Conservation (phyloP, 2,888 invertebrate genomes). For the Noctua pronuba region DNA sequence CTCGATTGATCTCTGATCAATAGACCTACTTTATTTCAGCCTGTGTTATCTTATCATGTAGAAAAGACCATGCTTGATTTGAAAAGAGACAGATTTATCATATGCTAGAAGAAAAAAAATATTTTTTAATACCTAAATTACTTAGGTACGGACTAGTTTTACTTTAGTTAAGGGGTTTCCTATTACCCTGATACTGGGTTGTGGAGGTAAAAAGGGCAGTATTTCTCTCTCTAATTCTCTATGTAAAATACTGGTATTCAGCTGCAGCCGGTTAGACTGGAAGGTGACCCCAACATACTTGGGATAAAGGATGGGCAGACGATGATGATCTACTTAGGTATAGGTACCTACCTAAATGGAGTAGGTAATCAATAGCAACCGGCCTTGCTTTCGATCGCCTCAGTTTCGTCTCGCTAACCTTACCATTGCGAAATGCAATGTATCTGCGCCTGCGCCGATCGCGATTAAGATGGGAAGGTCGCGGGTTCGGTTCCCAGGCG, state of each 20-base stretch:
- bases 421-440: slow-evolving; percentile 69
- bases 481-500: slow-evolving; percentile 68
- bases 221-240: too few species aligned
- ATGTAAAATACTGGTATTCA: background rate
- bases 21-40: background rate
- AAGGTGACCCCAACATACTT: background rate
- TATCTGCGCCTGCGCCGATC: slow-evolving; percentile 66
- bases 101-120: too few species aligned
- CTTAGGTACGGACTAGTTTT: background rate
- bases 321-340: background rate
- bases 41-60: background rate
- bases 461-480: slow-evolving; percentile 69
- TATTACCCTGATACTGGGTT: background rate
- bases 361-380: slow-evolving; percentile 36
- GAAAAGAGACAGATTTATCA: too few species aligned
- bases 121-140: background rate
- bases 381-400: slow-evolving; percentile 65
- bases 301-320: background rate
- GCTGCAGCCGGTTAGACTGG: background rate
- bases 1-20: background rate
- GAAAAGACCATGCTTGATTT: background rate
- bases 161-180: background rate
- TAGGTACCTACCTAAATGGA: slow-evolving; percentile 1
- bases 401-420: slow-evolving; percentile 58
- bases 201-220: background rate